Base-by-base conservation (phyloP, 1,140 invertebrate species). In the Anadara kagoshimensis region DNA sequence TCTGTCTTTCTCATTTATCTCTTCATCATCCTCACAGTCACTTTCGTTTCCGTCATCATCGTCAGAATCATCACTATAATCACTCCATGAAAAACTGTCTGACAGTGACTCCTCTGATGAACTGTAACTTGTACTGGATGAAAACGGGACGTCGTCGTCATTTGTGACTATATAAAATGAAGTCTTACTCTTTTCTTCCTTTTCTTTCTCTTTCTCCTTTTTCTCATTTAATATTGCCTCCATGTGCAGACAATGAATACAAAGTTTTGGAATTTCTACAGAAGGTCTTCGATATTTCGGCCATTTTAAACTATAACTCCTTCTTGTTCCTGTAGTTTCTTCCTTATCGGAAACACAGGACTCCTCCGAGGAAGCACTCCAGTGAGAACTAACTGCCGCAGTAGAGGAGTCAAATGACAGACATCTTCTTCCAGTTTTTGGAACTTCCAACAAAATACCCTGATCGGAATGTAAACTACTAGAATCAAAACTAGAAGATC, bases 191-290 rank as follows among this genome's bases (percentile, higher is more conserved):
- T 59, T 53, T 58, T 76, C 66, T 41, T 63, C 69, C 24, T 58
- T 45, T 36, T 75, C 51, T 51, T 56, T 51, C 26, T 36, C 20
- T 63, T 63, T 63, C 45, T 69, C 68, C 20, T 68, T 51, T 36
- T 58, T 67, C 7, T 63, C 41, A 57, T 68, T 76, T 76, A 57
- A 79, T 64, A 76, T 84, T 78, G 44, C 90, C 91, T 73, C 91
- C 91, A 85, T 56, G 69, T 87, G 83, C 20, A 85, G 69, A 71
- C 85, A 85, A 72, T 86, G 84, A 26, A 86, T 80, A 65, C 85
- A 87, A 11, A 87, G 65, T 59, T 83, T 85, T 12, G 86, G 86
- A 67, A 86, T 85, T 45, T 86, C 86, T 54, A 83, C 69, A 1
- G 86, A 87, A 1, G 79, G 64, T 43, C 84, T 45, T 22, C 82